Percentiles rank a stretch among this genome's conserved stretches.
Evolutionary conservation across 2,888 invertebrate species (phyloP).

Genomic region (Polydrusus tereticollis): DNA sequence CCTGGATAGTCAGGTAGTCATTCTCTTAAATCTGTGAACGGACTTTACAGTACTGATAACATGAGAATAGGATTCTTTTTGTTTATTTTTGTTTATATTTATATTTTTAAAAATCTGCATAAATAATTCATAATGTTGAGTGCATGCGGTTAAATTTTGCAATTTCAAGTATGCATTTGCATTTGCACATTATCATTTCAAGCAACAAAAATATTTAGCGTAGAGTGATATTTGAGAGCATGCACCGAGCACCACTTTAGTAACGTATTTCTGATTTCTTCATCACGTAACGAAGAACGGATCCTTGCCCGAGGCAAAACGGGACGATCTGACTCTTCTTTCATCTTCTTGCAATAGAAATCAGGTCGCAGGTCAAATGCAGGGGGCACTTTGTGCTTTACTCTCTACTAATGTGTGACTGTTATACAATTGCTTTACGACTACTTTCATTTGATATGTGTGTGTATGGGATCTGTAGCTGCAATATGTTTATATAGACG

Average conservation of each 20-base stretch:
- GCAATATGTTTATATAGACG: too few species aligned
- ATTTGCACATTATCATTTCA: too few species aligned
- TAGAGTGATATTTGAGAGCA: constrained; percentile 19
- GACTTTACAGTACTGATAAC: too few species aligned
- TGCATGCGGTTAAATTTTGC: too few species aligned
- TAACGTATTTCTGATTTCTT: constrained; percentile 26
- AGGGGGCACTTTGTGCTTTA: constrained; percentile 58
- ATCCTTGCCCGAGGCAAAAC: constrained; percentile 60
- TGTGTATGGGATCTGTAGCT: too few species aligned
- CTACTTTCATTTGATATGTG: constrained; percentile 13
- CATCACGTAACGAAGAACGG: constrained; percentile 48
- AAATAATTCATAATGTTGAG: too few species aligned
- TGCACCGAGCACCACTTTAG: constrained; percentile 4
- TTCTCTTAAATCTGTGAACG: too few species aligned
- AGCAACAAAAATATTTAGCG: background rate
- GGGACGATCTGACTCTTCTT: constrained; percentile 48
- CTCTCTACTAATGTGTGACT: constrained; percentile 46
- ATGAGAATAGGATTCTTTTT: too few species aligned
- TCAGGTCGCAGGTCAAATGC: constrained; percentile 65
- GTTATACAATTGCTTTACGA: constrained; percentile 7
- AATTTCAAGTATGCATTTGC: too few species aligned
- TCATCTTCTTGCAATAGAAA: constrained; percentile 63
- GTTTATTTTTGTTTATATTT: too few species aligned
- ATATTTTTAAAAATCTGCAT: too few species aligned
- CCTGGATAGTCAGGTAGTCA: too few species aligned